Conservation (phyloP, 2,888 invertebrate species). For the Ectemnius lituratus region DNA sequence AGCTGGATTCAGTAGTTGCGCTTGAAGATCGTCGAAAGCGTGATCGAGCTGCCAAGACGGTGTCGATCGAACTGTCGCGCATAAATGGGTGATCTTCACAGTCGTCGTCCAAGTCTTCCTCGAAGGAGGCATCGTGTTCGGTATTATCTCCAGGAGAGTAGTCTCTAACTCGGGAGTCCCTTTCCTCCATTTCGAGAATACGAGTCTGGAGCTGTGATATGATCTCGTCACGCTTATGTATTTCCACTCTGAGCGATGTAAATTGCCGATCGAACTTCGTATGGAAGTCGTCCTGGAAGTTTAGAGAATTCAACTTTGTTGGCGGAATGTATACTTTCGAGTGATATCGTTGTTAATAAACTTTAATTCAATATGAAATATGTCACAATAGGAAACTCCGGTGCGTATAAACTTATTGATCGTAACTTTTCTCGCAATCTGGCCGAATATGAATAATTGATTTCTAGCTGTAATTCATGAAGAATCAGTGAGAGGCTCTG, state of each 20-base stretch:
- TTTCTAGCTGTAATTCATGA: conserved; percentile 20
- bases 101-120: conserved; percentile 77
- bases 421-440: too few relatives aligned
- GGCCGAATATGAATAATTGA: conserved; percentile 16
- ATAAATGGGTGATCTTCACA: conserved; percentile 78
- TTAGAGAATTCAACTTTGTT: background rate
- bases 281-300: conserved; percentile 78
- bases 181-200: conserved; percentile 83
- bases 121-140: conserved; percentile 72
- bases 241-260: conserved; percentile 87
- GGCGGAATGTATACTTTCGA: background rate
- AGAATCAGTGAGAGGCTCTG: conserved; percentile 15
- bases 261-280: conserved; percentile 81
- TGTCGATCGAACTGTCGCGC: conserved; percentile 78
- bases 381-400: too few relatives aligned
- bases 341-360: too few relatives aligned
- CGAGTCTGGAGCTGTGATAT: conserved; percentile 87
- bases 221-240: conserved; percentile 88
- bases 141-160: conserved; percentile 69
- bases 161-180: conserved; percentile 50
- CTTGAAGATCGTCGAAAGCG: conserved; percentile 65
- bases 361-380: too few relatives aligned
- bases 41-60: conserved; percentile 69
- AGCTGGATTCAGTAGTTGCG: conserved; percentile 61
- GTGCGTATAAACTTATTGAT: too few relatives aligned